These are phyloP conservation scores for Alouatta palliata DNA, from an alignment of 2,113 vertebrate species.

Conservation along the genomic window DNA sequence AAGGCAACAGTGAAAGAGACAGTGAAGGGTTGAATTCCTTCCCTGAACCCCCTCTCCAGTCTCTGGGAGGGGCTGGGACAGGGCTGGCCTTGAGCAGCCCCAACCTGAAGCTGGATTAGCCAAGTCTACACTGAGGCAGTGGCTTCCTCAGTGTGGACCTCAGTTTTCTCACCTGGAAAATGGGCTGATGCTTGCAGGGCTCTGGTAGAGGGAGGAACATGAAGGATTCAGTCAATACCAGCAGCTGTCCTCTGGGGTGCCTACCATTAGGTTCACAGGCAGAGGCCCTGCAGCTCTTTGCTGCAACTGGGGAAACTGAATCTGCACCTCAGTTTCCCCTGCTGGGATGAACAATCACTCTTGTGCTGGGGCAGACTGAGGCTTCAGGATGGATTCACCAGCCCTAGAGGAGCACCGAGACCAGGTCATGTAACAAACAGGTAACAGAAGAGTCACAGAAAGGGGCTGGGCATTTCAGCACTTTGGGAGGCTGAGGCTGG, in stretches of 20 bases:
- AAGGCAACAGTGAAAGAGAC: not conserved
- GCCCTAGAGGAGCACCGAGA: not conserved
- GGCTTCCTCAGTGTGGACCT: not conserved
- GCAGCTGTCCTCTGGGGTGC: not conserved
- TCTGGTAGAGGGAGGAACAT: no score
- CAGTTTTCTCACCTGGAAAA: not conserved
- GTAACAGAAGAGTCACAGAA: no score
- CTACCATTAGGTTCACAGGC: no score
- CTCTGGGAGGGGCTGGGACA: not conserved
- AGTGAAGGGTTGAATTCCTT: not conserved
- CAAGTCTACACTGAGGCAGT: not conserved
- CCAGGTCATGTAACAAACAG: not conserved
- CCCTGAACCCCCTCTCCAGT: not conserved
- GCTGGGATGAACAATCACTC: not conserved
- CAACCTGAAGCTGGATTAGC: not conserved
- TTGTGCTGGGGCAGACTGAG: not conserved
- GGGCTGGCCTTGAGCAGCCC: not conserved
- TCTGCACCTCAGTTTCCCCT: not conserved
- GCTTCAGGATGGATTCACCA: not conserved
- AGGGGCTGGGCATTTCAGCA: no score
- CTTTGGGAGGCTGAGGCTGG: no score
- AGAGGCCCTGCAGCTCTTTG: no score
- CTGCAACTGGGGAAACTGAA: not conserved
- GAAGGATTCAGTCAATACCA: not conserved
- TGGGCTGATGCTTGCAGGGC: not conserved